Evolutionary conservation across 2,797 vertebrate genomes (phyloP).

Genomic region (Alfaro cultratus): DNA sequence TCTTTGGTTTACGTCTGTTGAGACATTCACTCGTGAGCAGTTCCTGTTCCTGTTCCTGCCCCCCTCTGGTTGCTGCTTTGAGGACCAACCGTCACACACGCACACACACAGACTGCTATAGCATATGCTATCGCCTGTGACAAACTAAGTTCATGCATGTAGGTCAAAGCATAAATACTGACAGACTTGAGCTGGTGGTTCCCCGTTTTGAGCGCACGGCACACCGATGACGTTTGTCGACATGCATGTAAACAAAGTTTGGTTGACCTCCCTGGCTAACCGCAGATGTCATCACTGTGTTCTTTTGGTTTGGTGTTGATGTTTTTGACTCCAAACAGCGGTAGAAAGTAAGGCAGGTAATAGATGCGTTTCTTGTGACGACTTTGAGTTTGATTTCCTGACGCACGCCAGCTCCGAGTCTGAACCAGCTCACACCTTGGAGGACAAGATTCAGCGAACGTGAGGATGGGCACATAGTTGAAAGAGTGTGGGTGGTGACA

Average conservation of each 20-base stretch:
- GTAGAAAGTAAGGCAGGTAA: slow-evolving; percentile 15
- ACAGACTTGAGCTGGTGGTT: slow-evolving; percentile 64
- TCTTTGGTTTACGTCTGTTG: slow-evolving; percentile 64
- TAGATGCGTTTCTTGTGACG: slow-evolving; percentile 3
- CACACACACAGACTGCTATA: slow-evolving; percentile 21
- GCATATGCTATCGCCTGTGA: slow-evolving; percentile 40
- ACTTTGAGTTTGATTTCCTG: background rate
- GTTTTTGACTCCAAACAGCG: slow-evolving; percentile 38
- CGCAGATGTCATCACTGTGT: slow-evolving; percentile 53
- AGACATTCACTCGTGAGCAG: slow-evolving; percentile 60
- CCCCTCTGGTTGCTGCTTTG: slow-evolving; percentile 24
- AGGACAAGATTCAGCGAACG: slow-evolving; percentile 51
- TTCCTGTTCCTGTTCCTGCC: slow-evolving; percentile 77
- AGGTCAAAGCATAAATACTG: slow-evolving; percentile 64
- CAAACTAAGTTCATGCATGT: slow-evolving; percentile 55
- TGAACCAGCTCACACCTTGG: slow-evolving; percentile 18
- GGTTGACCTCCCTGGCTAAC: slow-evolving; percentile 54
- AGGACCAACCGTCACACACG: slow-evolving; percentile 43
- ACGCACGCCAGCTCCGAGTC: background rate
- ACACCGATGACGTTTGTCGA: slow-evolving; percentile 40
- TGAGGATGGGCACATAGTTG: slow-evolving; percentile 54
- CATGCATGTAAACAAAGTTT: slow-evolving; percentile 70
- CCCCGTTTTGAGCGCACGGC: slow-evolving; percentile 58
- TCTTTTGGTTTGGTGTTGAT: slow-evolving; percentile 39
- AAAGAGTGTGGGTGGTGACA: slow-evolving; percentile 44